These are phyloP conservation scores for Apodemus speciosus DNA, from an alignment of 2,113 vertebrate species.

Conservation along the genomic window DNA sequence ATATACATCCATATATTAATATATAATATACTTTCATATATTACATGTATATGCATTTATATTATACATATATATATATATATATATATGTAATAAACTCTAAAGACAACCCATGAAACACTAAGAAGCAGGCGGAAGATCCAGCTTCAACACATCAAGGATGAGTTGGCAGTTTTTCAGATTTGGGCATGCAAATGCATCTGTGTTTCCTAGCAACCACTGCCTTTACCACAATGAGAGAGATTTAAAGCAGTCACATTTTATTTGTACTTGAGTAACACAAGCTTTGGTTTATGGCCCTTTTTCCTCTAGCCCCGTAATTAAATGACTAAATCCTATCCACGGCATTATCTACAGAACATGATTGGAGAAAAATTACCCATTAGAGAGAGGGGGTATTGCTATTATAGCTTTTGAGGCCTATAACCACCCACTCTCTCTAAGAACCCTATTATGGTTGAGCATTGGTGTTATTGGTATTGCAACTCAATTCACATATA, in stretches of 20 bases:
- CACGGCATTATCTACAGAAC: conserved; percentile 76
- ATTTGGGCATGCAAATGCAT: conserved; percentile 43
- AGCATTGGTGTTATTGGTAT: conserved; percentile 36
- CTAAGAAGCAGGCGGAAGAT: background rate
- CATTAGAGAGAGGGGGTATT: conserved; percentile 69
- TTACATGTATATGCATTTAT: background rate
- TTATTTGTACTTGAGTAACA: conserved; percentile 71
- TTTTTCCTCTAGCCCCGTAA: conserved; percentile 72
- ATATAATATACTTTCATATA: background rate
- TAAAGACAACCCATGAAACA: background rate
- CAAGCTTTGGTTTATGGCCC: conserved; percentile 75
- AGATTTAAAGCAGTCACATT: conserved; percentile 75
- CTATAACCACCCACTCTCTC: conserved; percentile 70
- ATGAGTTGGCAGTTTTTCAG: conserved; percentile 9
- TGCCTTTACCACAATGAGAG: conserved; percentile 52
- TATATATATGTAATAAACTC: background rate
- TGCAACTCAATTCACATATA: conserved; percentile 63
- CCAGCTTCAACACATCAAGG: conserved; percentile 34
- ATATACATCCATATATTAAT: background rate
- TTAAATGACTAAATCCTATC: conserved; percentile 82
- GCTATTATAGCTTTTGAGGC: conserved; percentile 68
- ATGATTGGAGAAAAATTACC: conserved; percentile 78
- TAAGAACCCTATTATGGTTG: conserved; percentile 68
- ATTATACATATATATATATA: background rate
- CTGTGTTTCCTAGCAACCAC: background rate